phyloP scores from a whole-genome alignment of 2,888 invertebrate species.

The Liopterus haemorrhoidalis region DNA sequence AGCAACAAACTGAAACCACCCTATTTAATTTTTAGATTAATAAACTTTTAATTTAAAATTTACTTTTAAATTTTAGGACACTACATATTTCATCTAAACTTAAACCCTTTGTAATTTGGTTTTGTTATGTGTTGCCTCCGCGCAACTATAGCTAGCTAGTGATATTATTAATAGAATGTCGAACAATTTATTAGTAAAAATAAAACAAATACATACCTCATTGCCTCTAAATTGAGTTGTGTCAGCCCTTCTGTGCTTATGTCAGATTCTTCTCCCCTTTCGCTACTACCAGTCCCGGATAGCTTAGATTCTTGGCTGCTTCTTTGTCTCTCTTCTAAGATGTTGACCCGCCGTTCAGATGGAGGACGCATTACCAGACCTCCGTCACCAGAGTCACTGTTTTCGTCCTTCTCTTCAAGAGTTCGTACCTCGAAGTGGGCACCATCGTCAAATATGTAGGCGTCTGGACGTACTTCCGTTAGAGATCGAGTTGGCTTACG shows the following conservation, averaged over 20 bases:
- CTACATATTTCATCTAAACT: no score
- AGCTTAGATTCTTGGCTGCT: constrained; percentile 55
- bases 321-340: constrained; percentile 46
- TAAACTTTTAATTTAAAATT: no score
- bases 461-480: constrained; percentile 59
- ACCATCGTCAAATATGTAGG: constrained; percentile 54
- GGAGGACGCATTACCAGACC: not conserved
- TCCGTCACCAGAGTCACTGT: constrained; percentile 40
- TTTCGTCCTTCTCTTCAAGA: constrained; percentile 62
- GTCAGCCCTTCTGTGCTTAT: constrained; percentile 41
- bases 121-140: no score
- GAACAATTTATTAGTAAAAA: no score
- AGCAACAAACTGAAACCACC: no score
- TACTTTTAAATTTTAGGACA: no score
- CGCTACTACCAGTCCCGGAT: constrained; percentile 38
- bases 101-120: no score
- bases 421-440: constrained; percentile 63
- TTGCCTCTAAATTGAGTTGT: constrained; percentile 41
- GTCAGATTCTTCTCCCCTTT: constrained; percentile 34
- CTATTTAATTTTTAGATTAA: no score
- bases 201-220: no score
- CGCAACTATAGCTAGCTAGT: no score
- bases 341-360: constrained; percentile 29
- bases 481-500: constrained; percentile 53
- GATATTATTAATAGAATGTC: no score